Base-by-base conservation (phyloP, 2,797 vertebrate species). In the Spondyliosoma cantharus region DNA sequence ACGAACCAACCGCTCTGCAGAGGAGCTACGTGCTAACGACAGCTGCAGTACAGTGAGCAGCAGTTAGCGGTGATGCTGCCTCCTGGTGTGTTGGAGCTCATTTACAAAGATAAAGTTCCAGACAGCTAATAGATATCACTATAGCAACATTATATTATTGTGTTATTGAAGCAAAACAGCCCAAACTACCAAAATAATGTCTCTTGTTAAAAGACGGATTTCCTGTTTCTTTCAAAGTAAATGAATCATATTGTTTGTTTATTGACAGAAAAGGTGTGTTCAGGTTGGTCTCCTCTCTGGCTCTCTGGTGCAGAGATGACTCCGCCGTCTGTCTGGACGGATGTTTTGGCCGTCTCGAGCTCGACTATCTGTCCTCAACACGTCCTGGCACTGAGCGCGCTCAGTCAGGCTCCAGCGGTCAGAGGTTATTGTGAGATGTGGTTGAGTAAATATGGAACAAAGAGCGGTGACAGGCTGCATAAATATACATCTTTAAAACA, bases 401-500 rank as follows among this genome's bases (percentile, higher is more conserved):
- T 72, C 76, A 24, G 76, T 53, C 24, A 32, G 69, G 54, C 69
- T 54, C 8, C 62, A 19, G 7, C 17, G 25, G 25, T 15, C 25
- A 17, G 57, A 68, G 49, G 49, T 56, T 49, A 9, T 7, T 56
- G 42, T 71, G 3, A 63, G 75, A 49, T 2, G 50, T n/a, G 66
- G 25, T 16, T 1, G 56, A 63, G 58, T 70, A 27, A 49, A 49
- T 14, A 42, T 25, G 42, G 62, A 61, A 49, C 42, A 62, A 27
- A 70, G 66, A 53, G 2, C 4, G 27, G 17, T 3, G 66, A 37
- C 50, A 5, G 22, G 66, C 66, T 42, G 75, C 52, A n/a, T 49
- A 4, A 43, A 77, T n/a, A 77, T n/a, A 5, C 25, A 32, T 32
- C 50, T 56, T 54, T 27, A 22, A 73, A 56, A 74, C 54, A 29